Percentiles rank a stretch among this genome's conserved stretches.
phyloP scores from a whole-genome alignment of 2,797 vertebrate species.

The Gadopsis bispinosus region DNA sequence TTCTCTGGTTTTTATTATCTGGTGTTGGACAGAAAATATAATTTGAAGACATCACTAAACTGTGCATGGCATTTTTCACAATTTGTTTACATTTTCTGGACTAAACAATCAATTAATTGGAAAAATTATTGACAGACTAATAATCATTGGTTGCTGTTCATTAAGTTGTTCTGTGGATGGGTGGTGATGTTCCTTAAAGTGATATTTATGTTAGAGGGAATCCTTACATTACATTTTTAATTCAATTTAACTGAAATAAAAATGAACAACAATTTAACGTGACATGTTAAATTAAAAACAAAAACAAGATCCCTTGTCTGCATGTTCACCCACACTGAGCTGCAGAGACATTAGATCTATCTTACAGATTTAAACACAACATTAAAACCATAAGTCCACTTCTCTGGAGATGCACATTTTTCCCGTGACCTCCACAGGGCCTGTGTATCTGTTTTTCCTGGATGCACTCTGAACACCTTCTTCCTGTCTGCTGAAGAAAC shows the following conservation, averaged over 20 bases:
- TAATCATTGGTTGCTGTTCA: neutral
- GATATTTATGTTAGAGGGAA: neutral
- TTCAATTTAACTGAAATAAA: neutral
- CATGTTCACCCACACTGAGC: neutral
- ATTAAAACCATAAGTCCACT: neutral
- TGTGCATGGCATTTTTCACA: neutral
- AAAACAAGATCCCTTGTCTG: neutral
- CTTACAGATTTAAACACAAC: neutral
- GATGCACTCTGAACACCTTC: neutral
- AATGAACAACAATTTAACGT: neutral
- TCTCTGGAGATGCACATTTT: neutral
- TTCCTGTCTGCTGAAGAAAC: slow-evolving; percentile 40
- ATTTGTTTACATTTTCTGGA: neutral
- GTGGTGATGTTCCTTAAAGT: neutral
- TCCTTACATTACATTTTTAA: neutral
- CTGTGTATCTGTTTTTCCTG: slow-evolving; percentile 36
- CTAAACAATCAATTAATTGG: no score
- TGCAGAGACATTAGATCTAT: neutral
- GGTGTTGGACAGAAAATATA: neutral
- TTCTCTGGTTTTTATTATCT: neutral
- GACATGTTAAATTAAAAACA: no score
- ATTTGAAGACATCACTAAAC: neutral
- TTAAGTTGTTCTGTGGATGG: neutral
- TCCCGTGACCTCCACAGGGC: neutral
- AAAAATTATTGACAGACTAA: no score